Evolutionary conservation across 2,797 vertebrate species (phyloP).

Genomic region (Parotocinclus haroldoi): DNA sequence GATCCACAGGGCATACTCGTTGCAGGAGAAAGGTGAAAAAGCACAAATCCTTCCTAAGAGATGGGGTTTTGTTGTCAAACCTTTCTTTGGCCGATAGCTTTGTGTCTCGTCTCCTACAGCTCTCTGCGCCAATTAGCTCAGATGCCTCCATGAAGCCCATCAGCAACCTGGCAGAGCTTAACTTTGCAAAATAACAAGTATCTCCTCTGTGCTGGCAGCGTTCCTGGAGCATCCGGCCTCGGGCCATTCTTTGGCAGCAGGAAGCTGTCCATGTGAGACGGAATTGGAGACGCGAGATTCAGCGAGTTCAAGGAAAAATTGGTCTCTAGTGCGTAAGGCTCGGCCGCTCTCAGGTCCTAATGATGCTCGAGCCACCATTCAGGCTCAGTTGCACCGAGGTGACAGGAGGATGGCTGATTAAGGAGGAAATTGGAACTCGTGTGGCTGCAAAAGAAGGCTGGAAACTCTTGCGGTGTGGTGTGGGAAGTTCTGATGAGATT

Average conservation of each 20-base stretch:
- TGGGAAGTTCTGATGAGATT: too few species aligned
- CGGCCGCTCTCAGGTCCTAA: constrained; percentile 44
- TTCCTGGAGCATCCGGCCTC: constrained; percentile 25
- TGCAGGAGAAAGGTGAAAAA: too few species aligned
- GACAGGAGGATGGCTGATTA: constrained; percentile 52
- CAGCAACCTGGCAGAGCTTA: constrained; percentile 41
- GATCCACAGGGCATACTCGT: too few species aligned
- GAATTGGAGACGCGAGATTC: constrained; percentile 43
- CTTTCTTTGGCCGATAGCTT: constrained; percentile 24
- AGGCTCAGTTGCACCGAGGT: constrained; percentile 36
- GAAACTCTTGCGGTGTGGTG: not conserved
- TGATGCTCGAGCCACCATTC: constrained; percentile 33
- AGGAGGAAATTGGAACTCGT: constrained; percentile 49
- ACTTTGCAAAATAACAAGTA: constrained; percentile 50
- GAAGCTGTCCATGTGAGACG: constrained; percentile 61
- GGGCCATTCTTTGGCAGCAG: constrained; percentile 36
- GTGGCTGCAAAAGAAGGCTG: constrained; percentile 21
- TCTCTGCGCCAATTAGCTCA: constrained; percentile 40
- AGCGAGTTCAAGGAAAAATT: constrained; percentile 60
- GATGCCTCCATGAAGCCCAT: constrained; percentile 31
- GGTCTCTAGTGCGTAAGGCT: constrained; percentile 59
- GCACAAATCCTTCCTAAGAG: constrained; percentile 7
- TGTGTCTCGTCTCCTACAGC: constrained; percentile 1
- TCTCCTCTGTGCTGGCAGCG: constrained; percentile 38
- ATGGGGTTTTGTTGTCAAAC: constrained; percentile 24